Base-by-base conservation (phyloP, 2,113 vertebrate genomes). In the Elephas maximus region DNA sequence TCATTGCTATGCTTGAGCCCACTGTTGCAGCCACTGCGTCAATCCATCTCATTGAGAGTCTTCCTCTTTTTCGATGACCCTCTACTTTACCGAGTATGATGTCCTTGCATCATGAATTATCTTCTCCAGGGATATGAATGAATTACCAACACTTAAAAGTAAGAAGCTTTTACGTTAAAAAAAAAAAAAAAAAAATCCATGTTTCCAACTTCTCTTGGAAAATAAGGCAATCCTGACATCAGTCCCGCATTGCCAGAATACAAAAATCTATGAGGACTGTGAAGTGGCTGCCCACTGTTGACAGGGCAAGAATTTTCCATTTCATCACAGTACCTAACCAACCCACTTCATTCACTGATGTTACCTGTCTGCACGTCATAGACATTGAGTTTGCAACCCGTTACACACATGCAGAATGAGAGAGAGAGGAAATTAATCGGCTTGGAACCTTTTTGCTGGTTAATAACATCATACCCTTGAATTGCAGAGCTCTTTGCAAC, bases 151-250 rank as follows among this genome's bases (percentile, higher is more conserved):
- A 69, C 69, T 90, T 92, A 74, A 91, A 88, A 85, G 11, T 62
- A 88, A 88, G 57, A 21, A 41, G 8, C 74, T 71, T 96, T 82
- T 69, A 37, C 24, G 78, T n/a, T 48, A 48, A 76, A 88, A 37
- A 37, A 37, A 48, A 76, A 88, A 37, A 37, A 37, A 37, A 37
- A 37, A 37, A 51, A 67, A 45, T n/a, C 37, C 83, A 0, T 85
- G 79, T 74, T 65, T 48, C 73, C 44, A 96, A 33, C 37, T 78
- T 93, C 28, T 63, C 88, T 87, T 53, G 53, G 57, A 95, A 96
- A 76, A 69, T 63, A 51, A 69, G 41, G 21, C 26, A 60, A 6
- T 24, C 48, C 79, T 76, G 51, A 82, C 12, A 41, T 8, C 6
- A 14, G n/a, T 12, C 51, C 45, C 84, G 63, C 30, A 48, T 78